Evolutionary conservation across 2,888 invertebrate genomes (phyloP).

Genomic region (Idaea biselata): DNA sequence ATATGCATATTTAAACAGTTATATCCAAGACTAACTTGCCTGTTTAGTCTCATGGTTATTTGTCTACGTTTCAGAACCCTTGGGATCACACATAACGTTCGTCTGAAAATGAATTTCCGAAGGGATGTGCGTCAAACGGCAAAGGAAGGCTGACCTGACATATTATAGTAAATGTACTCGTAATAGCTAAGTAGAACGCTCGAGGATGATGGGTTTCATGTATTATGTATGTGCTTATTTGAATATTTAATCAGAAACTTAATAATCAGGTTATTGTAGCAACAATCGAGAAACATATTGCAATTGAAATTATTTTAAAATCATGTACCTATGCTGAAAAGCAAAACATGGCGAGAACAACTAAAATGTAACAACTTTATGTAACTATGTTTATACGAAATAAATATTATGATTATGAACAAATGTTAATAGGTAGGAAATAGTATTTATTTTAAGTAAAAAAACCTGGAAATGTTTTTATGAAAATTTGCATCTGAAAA

Average conservation of each 20-base stretch:
- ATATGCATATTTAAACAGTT: slow-evolving; percentile 5
- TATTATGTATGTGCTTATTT: background rate
- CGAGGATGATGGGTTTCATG: slow-evolving; percentile 1
- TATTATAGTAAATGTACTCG: slow-evolving; percentile 18
- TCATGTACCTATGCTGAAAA: no score
- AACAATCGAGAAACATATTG: background rate
- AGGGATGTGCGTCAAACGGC: slow-evolving; percentile 28
- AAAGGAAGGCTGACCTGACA: slow-evolving; percentile 22
- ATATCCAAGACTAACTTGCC: background rate
- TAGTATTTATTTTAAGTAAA: background rate
- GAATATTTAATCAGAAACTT: background rate
- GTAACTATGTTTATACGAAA: no score
- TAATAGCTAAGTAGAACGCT: slow-evolving; percentile 23
- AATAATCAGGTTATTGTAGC: background rate
- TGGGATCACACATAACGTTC: slow-evolving; percentile 38
- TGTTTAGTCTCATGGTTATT: background rate
- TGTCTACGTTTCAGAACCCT: slow-evolving; percentile 16
- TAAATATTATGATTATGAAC: no score
- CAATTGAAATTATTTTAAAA: no score
- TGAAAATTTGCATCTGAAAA: background rate
- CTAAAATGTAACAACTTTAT: no score
- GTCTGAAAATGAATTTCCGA: slow-evolving; percentile 46
- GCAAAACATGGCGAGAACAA: no score
- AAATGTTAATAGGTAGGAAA: background rate
- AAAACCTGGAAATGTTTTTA: background rate